These are phyloP conservation scores for Abrostola triplasia DNA, from an alignment of 2,888 invertebrate species.

Conservation along the genomic window DNA sequence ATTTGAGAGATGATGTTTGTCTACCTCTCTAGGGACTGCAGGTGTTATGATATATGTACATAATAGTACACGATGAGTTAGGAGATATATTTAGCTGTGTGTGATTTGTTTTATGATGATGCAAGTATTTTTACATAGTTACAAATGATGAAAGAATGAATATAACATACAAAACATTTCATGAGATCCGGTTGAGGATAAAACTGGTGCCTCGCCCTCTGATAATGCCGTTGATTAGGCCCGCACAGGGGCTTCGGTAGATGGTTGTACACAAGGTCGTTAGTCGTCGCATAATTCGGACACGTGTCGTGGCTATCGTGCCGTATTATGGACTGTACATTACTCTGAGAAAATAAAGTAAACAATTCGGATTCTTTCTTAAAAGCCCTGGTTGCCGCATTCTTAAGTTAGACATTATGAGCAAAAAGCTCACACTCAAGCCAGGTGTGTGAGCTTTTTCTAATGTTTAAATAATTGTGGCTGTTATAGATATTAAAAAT, in stretches of 20 bases:
- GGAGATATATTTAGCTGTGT: neutral
- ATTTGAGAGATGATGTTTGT: too few species aligned
- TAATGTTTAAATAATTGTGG: neutral
- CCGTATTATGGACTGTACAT: slow-evolving; percentile 72
- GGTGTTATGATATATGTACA: too few species aligned
- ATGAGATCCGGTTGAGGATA: slow-evolving; percentile 80
- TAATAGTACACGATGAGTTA: too few species aligned
- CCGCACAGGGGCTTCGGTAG: slow-evolving; percentile 85
- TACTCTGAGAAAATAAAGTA: slow-evolving; percentile 70
- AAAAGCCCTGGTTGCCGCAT: neutral
- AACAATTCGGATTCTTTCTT: neutral
- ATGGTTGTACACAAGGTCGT: slow-evolving; percentile 87
- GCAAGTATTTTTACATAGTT: too few species aligned
- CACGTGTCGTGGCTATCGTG: slow-evolving; percentile 81
- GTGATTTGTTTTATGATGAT: too few species aligned
- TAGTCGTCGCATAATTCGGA: slow-evolving; percentile 83
- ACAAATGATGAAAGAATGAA: neutral
- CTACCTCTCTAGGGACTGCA: too few species aligned
- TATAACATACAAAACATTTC: slow-evolving; percentile 77
- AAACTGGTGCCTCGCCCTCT: slow-evolving; percentile 75
- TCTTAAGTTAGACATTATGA: neutral
- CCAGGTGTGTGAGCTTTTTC: too few species aligned
- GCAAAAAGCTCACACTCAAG: too few species aligned
- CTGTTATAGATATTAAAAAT: neutral
- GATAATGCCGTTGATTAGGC: slow-evolving; percentile 76